Evolutionary conservation across 2,113 vertebrate genomes (phyloP).

Genomic region (Motacilla tschutschensis): DNA sequence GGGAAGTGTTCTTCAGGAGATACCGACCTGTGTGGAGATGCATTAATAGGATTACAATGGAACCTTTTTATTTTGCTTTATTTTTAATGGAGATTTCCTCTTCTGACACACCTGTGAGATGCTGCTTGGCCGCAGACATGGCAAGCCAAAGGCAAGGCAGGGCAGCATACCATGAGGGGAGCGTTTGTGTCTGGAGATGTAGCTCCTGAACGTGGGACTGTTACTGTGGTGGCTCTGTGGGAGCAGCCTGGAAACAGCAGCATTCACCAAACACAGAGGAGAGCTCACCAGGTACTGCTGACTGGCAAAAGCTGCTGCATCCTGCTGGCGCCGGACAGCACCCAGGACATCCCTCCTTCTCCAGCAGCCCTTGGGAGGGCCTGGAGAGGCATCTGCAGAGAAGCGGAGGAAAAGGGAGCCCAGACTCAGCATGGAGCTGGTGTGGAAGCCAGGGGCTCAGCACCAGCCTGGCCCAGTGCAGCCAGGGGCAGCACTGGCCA

Average conservation of each 20-base stretch:
- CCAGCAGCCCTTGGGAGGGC: background rate
- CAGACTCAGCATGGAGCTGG: background rate
- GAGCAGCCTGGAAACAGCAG: background rate
- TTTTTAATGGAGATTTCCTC: conserved; percentile 21
- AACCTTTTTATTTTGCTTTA: conserved; percentile 11
- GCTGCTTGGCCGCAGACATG: background rate
- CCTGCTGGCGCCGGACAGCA: background rate
- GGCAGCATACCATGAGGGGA: accelerated
- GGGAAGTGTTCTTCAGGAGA: conserved; percentile 61
- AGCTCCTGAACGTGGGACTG: background rate
- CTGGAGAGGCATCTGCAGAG: background rate
- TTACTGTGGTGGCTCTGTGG: background rate
- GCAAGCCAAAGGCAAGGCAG: background rate
- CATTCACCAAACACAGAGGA: accelerated
- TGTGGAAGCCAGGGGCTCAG: accelerated
- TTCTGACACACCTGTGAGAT: background rate
- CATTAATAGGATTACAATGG: conserved; percentile 54
- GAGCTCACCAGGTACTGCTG: background rate
- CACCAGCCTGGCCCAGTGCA: background rate
- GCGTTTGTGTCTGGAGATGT: background rate
- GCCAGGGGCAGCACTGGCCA: accelerated
- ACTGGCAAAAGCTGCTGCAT: background rate
- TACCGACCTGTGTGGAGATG: conserved; percentile 46
- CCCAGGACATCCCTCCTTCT: background rate
- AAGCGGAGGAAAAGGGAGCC: background rate